Percentiles rank a stretch among this genome's conserved stretches.
Evolutionary conservation across 2,797 vertebrate genomes (phyloP).

Genomic region (Anguilla anguilla): DNA sequence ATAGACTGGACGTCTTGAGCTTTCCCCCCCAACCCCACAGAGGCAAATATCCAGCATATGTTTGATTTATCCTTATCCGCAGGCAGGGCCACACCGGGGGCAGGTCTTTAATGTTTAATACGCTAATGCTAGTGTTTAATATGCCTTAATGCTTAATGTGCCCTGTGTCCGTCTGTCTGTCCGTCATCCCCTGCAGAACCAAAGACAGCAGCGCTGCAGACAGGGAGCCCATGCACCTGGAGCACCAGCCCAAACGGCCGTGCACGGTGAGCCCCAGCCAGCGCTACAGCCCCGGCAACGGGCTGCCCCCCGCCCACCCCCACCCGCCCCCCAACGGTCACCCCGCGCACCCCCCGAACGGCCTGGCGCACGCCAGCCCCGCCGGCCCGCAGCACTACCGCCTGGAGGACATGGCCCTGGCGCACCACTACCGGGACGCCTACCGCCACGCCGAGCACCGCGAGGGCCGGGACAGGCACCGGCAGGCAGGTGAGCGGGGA

Average conservation of each 20-base stretch:
- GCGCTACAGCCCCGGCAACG: conserved; percentile 89
- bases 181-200: conserved; percentile 76
- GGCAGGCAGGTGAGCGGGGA: conserved; percentile 76
- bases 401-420: conserved; percentile 92
- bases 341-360: conserved; percentile 81
- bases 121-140: too few species aligned
- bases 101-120: too few species aligned
- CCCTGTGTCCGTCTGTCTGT: not conserved
- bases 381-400: conserved; percentile 86
- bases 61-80: too few species aligned
- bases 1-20: too few species aligned
- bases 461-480: conserved; percentile 82
- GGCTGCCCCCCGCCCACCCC: conserved; percentile 64
- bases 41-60: too few species aligned
- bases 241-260: conserved; percentile 90
- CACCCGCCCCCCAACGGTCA: conserved; percentile 83
- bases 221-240: conserved; percentile 80
- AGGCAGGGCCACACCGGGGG: too few species aligned
- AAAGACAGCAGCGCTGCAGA: conserved; percentile 89
- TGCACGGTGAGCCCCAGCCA: conserved; percentile 94
- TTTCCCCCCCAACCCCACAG: too few species aligned
- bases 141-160: too few species aligned
- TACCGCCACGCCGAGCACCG: conserved; percentile 87
- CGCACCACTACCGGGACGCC: conserved; percentile 89
- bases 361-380: conserved; percentile 76